Conservation (phyloP, 1,140 invertebrate genomes). For the Eciton burchellii region DNA sequence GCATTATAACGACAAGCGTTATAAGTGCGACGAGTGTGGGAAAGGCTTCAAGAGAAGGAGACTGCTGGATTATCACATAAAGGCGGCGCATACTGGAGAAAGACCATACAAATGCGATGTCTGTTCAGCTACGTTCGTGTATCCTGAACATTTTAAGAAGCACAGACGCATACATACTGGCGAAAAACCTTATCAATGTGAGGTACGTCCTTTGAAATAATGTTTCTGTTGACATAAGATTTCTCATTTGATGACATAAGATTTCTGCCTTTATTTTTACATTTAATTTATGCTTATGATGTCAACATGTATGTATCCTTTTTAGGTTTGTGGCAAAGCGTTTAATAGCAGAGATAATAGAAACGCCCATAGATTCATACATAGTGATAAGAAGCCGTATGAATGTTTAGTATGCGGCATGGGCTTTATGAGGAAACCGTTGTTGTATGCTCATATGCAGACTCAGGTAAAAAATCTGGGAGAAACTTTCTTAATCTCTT, state of each 20-base stretch:
- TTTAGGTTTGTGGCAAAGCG: constrained; percentile 92
- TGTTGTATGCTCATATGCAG: constrained; percentile 92
- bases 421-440: constrained; percentile 93
- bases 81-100: constrained; percentile 92
- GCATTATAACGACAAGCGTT: constrained; percentile 91
- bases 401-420: constrained; percentile 92
- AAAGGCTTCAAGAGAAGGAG: constrained; percentile 91
- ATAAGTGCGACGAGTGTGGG: constrained; percentile 89
- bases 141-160: constrained; percentile 94
- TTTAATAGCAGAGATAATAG: constrained; percentile 94
- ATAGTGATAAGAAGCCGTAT: constrained; percentile 94
- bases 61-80: constrained; percentile 92
- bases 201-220: constrained; percentile 83
- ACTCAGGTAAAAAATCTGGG: constrained; percentile 81
- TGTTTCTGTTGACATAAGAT: constrained; percentile 11
- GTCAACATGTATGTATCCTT: constrained; percentile 7
- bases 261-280: not conserved
- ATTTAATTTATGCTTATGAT: not conserved
- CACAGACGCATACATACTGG: constrained; percentile 92
- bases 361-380: constrained; percentile 93
- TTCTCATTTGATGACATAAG: constrained; percentile 4
- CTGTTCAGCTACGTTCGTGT: constrained; percentile 92
- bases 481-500: too few species aligned
- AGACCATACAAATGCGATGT: constrained; percentile 90
- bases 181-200: constrained; percentile 92